Base-by-base conservation (phyloP, 2,113 vertebrate species). In the Dolichotis patagonum region DNA sequence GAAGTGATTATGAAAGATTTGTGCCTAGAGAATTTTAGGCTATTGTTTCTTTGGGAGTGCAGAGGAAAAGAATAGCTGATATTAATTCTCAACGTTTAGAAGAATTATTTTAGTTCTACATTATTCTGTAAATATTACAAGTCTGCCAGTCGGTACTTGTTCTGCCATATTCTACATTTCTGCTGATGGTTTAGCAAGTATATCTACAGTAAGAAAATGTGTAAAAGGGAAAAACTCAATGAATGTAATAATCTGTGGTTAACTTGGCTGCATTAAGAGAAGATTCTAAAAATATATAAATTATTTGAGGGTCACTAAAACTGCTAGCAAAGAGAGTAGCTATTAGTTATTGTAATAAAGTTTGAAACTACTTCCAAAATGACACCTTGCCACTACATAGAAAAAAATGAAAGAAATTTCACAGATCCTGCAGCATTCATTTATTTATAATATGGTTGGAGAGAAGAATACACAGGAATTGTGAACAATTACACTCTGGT, bases 221-320 rank as follows among this genome's bases (percentile, higher is more conserved):
- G 73, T 88, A 96, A 97, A 96, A 96, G 93, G 54, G 77, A 94
- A 90, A 96, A 96, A 52, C 49, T 96, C 88, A 93, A 90, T 97
- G 95, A 96, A 96, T 93, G 97, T 97, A 96, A 96, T 97, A 96
- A 97, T 97, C 77, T 96, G 84, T 85, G 77, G 46, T 97, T 97
- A 75, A 49, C 41, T 97, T 11, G 10, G 95, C 84, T 95, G 91
- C 83, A 91, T 97, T 95, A 97, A 84, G 91, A 97, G 56, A 91
- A 13, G 58, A 96, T 97, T 97, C 96, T 97, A 97, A 97, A 97
- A 97, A 93, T 95, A 85, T 92, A 93, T 96, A 93, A 97, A 97
- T 93, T 96, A 96, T 97, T 97, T 96, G 89, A 91, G 75, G 67
- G 87, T 96, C 75, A 90, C 84, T 97, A 96, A 97, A 96, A 91